Conservation (phyloP, 1,140 invertebrate species). For the Charaxes varanes region DNA sequence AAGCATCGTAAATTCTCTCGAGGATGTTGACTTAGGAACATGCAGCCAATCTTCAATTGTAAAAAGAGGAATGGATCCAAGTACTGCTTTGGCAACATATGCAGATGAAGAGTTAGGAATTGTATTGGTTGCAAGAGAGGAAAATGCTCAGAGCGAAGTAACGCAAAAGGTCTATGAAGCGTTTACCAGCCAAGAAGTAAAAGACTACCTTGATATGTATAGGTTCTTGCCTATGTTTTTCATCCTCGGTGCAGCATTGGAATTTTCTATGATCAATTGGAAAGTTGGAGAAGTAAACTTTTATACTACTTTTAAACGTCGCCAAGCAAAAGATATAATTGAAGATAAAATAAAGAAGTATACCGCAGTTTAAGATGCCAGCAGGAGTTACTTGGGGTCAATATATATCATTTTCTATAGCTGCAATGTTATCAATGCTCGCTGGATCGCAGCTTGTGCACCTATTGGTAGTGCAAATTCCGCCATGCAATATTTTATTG, state of each 20-base stretch:
- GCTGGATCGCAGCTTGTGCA: conserved; percentile 89
- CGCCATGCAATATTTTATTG: too few species aligned
- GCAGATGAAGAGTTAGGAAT: too few species aligned
- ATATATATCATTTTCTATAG: conserved; percentile 79
- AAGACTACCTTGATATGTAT: conserved; percentile 84
- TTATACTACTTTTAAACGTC: conserved; percentile 86
- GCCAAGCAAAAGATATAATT: conserved; percentile 81
- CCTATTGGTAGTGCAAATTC: too few species aligned
- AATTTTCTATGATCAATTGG: conserved; percentile 96
- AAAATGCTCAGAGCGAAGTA: too few species aligned
- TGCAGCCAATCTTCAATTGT: too few species aligned
- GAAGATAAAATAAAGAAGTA: conserved; percentile 73
- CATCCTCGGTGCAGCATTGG: conserved; percentile 83
- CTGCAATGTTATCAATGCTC: conserved; percentile 80
- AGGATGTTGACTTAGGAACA: too few species aligned
- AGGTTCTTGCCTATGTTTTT: conserved; percentile 89
- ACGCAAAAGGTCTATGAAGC: too few species aligned
- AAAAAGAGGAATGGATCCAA: too few species aligned
- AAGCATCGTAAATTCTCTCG: too few species aligned
- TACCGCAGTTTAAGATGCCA: conserved; percentile 77
- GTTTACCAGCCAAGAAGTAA: too few species aligned
- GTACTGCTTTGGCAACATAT: too few species aligned
- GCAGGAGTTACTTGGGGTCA: conserved; percentile 79
- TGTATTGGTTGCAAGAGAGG: too few species aligned
- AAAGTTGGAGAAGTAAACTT: conserved; percentile 90